phyloP scores from a whole-genome alignment of 2,888 invertebrate species.

The Megaustenia siamemsis region DNA sequence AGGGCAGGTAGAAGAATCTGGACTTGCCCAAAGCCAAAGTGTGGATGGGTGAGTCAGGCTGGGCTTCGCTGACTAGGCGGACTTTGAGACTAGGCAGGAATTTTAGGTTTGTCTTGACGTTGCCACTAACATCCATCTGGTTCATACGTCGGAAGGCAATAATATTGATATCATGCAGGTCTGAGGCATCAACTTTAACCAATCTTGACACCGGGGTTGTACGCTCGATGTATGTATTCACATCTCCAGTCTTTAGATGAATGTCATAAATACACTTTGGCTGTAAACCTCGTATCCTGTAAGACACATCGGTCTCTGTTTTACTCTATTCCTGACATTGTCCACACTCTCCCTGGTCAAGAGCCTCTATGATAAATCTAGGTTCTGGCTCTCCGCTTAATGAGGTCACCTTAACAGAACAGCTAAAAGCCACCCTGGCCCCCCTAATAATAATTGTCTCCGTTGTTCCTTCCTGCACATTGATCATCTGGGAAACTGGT shows the following conservation, averaged over 20 bases:
- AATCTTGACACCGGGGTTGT: slow-evolving; percentile 82
- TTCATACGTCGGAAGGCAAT: slow-evolving; percentile 88
- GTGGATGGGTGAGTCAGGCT: slow-evolving; percentile 86
- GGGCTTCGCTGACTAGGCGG: slow-evolving; percentile 85
- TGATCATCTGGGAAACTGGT: slow-evolving; percentile 91
- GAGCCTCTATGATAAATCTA: slow-evolving; percentile 88
- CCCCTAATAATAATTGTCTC: slow-evolving; percentile 77
- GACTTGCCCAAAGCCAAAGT: slow-evolving; percentile 83
- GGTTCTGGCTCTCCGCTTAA: slow-evolving; percentile 91
- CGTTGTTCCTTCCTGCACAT: slow-evolving; percentile 83
- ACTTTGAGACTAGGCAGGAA: slow-evolving; percentile 86
- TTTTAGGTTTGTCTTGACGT: slow-evolving; percentile 86
- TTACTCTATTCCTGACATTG: slow-evolving; percentile 89
- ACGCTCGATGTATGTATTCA: slow-evolving; percentile 83
- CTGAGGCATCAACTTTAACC: slow-evolving; percentile 82
- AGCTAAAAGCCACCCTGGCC: slow-evolving; percentile 86
- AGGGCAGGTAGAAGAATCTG: slow-evolving; percentile 86
- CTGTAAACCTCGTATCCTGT: slow-evolving; percentile 91
- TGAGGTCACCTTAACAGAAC: slow-evolving; percentile 89
- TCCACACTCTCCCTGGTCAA: slow-evolving; percentile 83
- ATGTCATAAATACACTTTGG: slow-evolving; percentile 82
- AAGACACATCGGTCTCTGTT: slow-evolving; percentile 88
- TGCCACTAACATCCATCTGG: slow-evolving; percentile 88
- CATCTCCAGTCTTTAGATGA: slow-evolving; percentile 81
- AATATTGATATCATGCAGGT: slow-evolving; percentile 86